Conservation (phyloP, 2,888 invertebrate genomes). For the Diloba caeruleocephala region DNA sequence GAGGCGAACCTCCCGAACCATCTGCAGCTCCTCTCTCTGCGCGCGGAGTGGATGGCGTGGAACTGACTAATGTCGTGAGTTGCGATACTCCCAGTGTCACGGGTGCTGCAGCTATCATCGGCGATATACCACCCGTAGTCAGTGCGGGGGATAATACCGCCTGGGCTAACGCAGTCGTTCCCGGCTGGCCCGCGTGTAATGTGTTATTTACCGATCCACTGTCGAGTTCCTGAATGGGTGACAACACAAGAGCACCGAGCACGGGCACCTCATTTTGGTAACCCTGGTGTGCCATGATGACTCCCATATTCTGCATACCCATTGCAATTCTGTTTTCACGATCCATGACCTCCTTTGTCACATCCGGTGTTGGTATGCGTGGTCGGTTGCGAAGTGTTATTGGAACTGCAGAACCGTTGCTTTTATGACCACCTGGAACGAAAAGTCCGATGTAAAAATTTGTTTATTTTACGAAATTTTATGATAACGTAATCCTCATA, state of each 20-base stretch:
- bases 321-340: conserved; percentile 91
- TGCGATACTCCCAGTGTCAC: conserved; percentile 90
- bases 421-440: conserved; percentile 90
- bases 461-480: too few relatives aligned
- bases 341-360: conserved; percentile 93
- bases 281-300: conserved; percentile 92
- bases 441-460: not conserved
- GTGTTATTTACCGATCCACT: conserved; percentile 93
- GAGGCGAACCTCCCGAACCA: conserved; percentile 57
- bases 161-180: conserved; percentile 94
- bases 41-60: conserved; percentile 83
- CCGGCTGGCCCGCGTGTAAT: conserved; percentile 92
- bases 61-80: conserved; percentile 86
- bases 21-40: conserved; percentile 67
- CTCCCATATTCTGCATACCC: conserved; percentile 89
- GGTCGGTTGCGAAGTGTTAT: conserved; percentile 93
- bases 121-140: conserved; percentile 75
- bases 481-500: too few relatives aligned
- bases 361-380: conserved; percentile 96
- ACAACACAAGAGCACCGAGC: conserved; percentile 93
- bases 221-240: conserved; percentile 95
- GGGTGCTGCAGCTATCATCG: conserved; percentile 82
- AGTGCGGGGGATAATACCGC: conserved; percentile 91
- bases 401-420: conserved; percentile 91
- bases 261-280: conserved; percentile 92